phyloP scores from a whole-genome alignment of 2,113 vertebrate species.

The Recurvirostra avosetta region DNA sequence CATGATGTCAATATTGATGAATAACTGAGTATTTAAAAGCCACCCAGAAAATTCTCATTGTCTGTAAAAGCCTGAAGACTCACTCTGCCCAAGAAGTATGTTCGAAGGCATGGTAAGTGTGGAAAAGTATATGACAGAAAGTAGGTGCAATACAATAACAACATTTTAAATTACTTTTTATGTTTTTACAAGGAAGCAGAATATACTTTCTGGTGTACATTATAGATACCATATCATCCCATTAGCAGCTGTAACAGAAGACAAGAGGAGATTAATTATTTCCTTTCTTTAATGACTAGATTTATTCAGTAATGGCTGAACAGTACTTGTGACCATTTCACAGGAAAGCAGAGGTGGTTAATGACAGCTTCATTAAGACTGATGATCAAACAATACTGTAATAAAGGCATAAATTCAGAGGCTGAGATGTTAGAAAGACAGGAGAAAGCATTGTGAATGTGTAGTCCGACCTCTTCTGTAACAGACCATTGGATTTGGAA shows the following conservation, averaged over 20 bases:
- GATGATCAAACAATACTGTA: constrained; percentile 18
- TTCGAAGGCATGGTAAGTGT: background rate
- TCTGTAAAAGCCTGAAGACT: background rate
- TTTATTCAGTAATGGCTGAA: background rate
- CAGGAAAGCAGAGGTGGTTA: constrained; percentile 33
- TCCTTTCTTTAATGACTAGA: constrained; percentile 19
- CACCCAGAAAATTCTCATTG: background rate
- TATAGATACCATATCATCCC: background rate
- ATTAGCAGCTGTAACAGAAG: background rate
- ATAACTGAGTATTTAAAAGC: background rate
- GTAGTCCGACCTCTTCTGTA: background rate
- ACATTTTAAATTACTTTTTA: background rate
- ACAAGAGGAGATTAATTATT: constrained; percentile 24
- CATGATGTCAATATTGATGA: background rate
- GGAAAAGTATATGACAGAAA: background rate
- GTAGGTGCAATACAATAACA: background rate
- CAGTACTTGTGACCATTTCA: background rate
- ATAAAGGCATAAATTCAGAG: constrained; percentile 24
- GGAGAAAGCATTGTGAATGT: background rate
- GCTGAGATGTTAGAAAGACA: background rate
- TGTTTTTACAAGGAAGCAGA: constrained; percentile 1
- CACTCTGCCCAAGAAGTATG: background rate
- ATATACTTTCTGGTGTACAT: background rate
- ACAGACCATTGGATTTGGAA: background rate
- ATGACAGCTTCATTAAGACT: constrained; percentile 43